Percentiles rank a stretch among this genome's conserved stretches.
Evolutionary conservation across 2,888 invertebrate species (phyloP).

Genomic region (Drosophila tanythrix): DNA sequence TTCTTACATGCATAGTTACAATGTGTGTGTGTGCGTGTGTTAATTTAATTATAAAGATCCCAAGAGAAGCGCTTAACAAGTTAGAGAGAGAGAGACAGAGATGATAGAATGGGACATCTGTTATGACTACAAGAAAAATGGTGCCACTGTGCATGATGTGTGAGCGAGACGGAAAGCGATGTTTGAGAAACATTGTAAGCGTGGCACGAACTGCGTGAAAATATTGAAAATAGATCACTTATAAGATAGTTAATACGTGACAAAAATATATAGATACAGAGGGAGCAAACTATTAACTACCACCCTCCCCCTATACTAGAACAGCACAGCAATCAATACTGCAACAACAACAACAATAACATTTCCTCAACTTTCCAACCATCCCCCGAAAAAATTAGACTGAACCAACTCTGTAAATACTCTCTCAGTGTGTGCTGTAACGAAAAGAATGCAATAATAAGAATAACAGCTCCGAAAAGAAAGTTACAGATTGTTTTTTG

Average conservation of each 20-base stretch:
- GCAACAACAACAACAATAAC: slow-evolving; percentile 26
- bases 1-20: slow-evolving; percentile 3
- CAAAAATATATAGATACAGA: neutral
- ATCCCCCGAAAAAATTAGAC: slow-evolving; percentile 27
- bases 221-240: neutral
- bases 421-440: neutral
- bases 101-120: slow-evolving; percentile 14
- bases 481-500: neutral
- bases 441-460: slow-evolving; percentile 28
- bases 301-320: neutral
- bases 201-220: slow-evolving; percentile 1
- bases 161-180: slow-evolving; percentile 19
- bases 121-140: slow-evolving; percentile 36
- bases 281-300: neutral
- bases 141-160: slow-evolving; percentile 20
- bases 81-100: slow-evolving; percentile 16
- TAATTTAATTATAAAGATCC: slow-evolving; percentile 55
- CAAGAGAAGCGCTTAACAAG: slow-evolving; percentile 19
- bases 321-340: slow-evolving; percentile 23
- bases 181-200: slow-evolving; percentile 28
- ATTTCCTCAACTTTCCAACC: slow-evolving; percentile 22
- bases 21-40: slow-evolving; percentile 24
- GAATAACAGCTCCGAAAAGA: slow-evolving; percentile 27
- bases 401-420: slow-evolving; percentile 37
- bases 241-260: neutral